Percentiles rank a stretch among this genome's conserved stretches.
phyloP scores from a whole-genome alignment of 2,113 vertebrate genomes.

The Calyptomena viridis region DNA sequence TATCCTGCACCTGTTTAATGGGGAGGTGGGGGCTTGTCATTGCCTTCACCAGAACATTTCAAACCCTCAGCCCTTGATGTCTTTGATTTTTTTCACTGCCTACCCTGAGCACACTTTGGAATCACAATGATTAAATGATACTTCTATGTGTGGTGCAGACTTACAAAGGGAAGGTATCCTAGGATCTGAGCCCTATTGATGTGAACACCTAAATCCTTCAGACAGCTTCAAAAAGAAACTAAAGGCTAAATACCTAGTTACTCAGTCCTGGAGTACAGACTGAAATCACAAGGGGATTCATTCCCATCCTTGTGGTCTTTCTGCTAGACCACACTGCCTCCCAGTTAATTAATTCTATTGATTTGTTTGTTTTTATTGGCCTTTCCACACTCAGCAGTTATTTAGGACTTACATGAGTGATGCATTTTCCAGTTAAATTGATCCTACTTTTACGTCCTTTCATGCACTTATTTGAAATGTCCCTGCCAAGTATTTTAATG shows the following conservation, averaged over 20 bases:
- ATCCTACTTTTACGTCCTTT: conserved; percentile 13
- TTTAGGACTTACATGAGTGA: conserved; percentile 41
- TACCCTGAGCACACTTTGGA: neutral
- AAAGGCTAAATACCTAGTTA: conserved; percentile 19
- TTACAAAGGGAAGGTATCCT: neutral
- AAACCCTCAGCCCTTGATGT: neutral
- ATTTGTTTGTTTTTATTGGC: conserved; percentile 53
- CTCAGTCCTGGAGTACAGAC: neutral
- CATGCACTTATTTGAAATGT: conserved; percentile 15
- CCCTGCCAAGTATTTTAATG: neutral
- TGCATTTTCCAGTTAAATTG: conserved; percentile 47
- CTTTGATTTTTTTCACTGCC: conserved; percentile 22
- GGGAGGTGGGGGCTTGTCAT: neutral
- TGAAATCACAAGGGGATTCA: conserved; percentile 3
- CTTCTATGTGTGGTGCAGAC: neutral
- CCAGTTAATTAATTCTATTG: conserved; percentile 55
- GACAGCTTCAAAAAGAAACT: conserved; percentile 31
- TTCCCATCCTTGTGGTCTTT: neutral
- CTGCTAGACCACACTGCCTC: conserved; percentile 10
- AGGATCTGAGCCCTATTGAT: conserved; percentile 20
- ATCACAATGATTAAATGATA: conserved; percentile 15
- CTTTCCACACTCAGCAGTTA: conserved; percentile 47
- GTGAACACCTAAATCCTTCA: conserved; percentile 42
- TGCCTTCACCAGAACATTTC: neutral
- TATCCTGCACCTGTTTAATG: neutral